phyloP scores from a whole-genome alignment of 2,113 vertebrate species.

The Dasyornis broadbenti region DNA sequence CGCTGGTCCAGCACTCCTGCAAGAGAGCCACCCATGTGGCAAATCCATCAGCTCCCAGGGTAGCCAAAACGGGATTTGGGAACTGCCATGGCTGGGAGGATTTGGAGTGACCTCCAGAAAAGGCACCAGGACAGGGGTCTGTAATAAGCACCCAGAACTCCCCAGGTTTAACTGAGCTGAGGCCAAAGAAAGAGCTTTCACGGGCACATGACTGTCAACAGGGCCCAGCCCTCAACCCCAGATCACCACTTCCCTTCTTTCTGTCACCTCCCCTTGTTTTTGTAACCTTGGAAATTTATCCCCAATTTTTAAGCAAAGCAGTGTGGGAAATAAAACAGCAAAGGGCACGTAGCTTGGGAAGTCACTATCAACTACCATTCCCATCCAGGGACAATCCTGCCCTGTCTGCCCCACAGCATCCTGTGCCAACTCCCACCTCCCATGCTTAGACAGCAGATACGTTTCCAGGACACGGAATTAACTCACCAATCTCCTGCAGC shows the following conservation, averaged over 20 bases:
- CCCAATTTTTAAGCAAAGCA: background rate
- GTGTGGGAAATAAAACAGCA: background rate
- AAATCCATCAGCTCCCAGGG: rapidly evolving
- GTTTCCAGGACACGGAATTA: background rate
- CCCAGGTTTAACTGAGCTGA: background rate
- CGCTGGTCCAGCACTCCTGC: constrained; percentile 86
- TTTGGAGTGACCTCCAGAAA: background rate
- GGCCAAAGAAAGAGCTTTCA: background rate
- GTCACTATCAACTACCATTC: background rate
- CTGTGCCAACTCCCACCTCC: background rate
- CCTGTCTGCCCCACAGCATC: background rate
- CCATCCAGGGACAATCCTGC: background rate
- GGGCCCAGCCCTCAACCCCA: background rate
- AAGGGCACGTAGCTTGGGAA: rapidly evolving
- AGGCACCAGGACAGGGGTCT: background rate
- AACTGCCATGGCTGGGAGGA: background rate
- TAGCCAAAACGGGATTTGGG: rapidly evolving
- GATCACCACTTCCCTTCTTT: background rate
- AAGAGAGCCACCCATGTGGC: background rate
- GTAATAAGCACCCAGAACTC: background rate
- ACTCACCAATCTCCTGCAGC: constrained; percentile 89
- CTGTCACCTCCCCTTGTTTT: background rate
- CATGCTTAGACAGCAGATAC: background rate
- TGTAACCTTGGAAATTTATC: background rate
- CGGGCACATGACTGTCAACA: background rate